phyloP scores from a whole-genome alignment of 2,888 invertebrate species.

The Hymenopus coronatus region DNA sequence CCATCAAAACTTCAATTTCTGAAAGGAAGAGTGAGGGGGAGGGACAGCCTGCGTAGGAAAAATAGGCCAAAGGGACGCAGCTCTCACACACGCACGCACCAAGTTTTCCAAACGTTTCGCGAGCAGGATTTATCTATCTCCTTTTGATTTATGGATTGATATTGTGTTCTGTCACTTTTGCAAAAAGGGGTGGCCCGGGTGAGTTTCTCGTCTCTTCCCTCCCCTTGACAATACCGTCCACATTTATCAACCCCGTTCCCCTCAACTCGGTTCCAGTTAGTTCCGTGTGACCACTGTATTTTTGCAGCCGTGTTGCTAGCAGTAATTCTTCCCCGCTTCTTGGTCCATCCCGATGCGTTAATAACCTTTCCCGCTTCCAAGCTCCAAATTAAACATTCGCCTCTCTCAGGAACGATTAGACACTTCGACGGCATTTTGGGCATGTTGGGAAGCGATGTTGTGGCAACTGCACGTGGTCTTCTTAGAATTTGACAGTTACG shows the following conservation, averaged over 20 bases:
- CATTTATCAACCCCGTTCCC: constrained; percentile 28
- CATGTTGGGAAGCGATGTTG: too few species aligned
- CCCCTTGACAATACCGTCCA: constrained; percentile 29
- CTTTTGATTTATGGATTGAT: constrained; percentile 49
- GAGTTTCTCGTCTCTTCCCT: not conserved
- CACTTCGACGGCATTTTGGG: not conserved
- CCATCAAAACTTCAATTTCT: constrained; percentile 33
- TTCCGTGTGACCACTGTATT: constrained; percentile 14
- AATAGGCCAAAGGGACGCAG: constrained; percentile 12
- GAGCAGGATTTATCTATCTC: constrained; percentile 45
- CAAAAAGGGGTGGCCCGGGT: constrained; percentile 3
- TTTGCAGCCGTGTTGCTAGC: not conserved
- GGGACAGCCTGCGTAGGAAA: not conserved
- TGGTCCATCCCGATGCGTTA: constrained; percentile 4
- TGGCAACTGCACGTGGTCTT: too few species aligned
- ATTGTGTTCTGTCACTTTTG: constrained; percentile 41
- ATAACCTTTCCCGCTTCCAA: not conserved
- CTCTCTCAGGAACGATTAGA: not conserved
- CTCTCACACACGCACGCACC: constrained; percentile 25
- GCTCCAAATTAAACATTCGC: not conserved
- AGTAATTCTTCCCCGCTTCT: constrained; percentile 10
- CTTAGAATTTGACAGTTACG: too few species aligned
- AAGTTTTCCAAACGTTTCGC: constrained; percentile 29
- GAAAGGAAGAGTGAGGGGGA: constrained; percentile 23
- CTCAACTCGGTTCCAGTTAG: constrained; percentile 1